phyloP scores from a whole-genome alignment of 1,140 invertebrate species.

The Asbolus verrucosus region DNA sequence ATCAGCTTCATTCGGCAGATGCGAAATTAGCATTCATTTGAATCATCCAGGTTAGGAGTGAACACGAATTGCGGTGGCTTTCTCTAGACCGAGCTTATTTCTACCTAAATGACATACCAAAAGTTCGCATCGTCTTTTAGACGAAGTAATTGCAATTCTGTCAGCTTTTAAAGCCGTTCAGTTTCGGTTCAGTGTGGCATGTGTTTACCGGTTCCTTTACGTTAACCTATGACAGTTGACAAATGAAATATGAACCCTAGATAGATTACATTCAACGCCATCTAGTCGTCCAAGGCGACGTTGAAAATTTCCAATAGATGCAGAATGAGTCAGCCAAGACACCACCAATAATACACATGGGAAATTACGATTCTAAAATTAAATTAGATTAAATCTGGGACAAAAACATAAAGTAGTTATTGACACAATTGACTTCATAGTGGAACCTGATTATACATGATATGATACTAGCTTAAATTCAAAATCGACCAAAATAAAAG shows the following conservation, averaged over 20 bases:
- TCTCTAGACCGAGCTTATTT: neutral
- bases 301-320: too few relatives aligned
- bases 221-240: conserved; percentile 2
- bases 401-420: too few relatives aligned
- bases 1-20: neutral
- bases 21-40: neutral
- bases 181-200: neutral
- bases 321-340: too few relatives aligned
- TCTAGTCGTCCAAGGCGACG: too few relatives aligned
- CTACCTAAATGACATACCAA: neutral
- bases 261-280: neutral
- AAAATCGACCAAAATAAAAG: too few relatives aligned
- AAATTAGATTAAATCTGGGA: too few relatives aligned
- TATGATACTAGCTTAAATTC: too few relatives aligned
- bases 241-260: neutral
- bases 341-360: too few relatives aligned
- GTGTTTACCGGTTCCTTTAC: conserved; percentile 3
- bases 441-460: too few relatives aligned
- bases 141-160: conserved; percentile 3
- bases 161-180: conserved; percentile 4
- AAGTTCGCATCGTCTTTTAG: conserved; percentile 5
- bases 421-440: too few relatives aligned
- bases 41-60: neutral
- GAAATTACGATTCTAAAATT: too few relatives aligned
- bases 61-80: neutral